Evolutionary conservation across 2,888 invertebrate genomes (phyloP), one percentile per base, ranked within the genome.

Genomic region (Eupeodes latifasciatus): DNA sequence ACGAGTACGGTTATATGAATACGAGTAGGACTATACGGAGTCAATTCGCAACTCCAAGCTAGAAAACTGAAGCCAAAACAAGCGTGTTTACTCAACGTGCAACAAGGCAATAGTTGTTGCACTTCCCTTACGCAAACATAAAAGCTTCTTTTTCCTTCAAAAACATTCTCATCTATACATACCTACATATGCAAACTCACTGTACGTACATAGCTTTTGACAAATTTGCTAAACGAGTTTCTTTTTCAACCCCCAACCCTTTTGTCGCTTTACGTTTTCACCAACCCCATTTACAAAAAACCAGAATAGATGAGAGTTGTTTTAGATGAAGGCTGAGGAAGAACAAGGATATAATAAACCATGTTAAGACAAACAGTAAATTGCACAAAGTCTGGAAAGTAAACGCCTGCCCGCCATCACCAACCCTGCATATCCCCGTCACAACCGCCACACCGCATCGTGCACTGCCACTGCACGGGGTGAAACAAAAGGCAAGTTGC

Each of bases 101-200:
- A 88, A 85, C 81, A 88, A 81, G 81, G 75, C 81, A 88, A 88
- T 85, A 85, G 84, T 69, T 84, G 88, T 84, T 84, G 81, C 84
- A 75, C 59, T 64, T 77, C 57, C 77, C 51, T 47, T 62, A 82
- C 40, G 81, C 67, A 82, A 82, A 44, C 71, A 79, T 27, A 27
- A 12, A 55, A 36, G 57, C 57, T 59, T 57, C 12, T 59, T 59
- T 27, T 6, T 59, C 14, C 5, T 10, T 47, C 11, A 40, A 5
- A 40, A 40, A 4, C 1, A 11, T 47, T 4, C 12, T 47, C 10
- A 11, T 10, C 12, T 12, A 10, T 5, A 53, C 10, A 57, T 47
- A 62, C 14, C 2, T 44, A 16, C 44, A 12, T 14, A 3, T 12
- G 19, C 47, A 36, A 47, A 14, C 40, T 6, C 27, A 66, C 40